Evolutionary conservation across 1,140 invertebrate species (phyloP), one percentile per base, ranked within the genome.

Genomic region (Eubasilissa regina): DNA sequence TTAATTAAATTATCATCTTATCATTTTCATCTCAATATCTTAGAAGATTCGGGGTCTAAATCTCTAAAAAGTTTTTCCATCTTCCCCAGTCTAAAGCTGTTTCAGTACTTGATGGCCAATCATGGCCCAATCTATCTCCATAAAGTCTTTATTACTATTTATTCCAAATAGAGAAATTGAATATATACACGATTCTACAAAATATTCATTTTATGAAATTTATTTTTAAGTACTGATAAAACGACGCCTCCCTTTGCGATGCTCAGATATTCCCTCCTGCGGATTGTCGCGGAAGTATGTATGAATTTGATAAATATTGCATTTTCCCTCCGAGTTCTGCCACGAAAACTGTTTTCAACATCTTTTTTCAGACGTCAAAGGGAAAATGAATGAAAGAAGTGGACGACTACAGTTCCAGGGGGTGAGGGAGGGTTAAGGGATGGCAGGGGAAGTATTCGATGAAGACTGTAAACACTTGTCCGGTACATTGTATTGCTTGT

Each of bases 391-490:
- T 48, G 44, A 62, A 48, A 44, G 55, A 56, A 76, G 56, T 48
- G 74, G 74, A 35, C 74, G 47, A 76, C 74, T 35, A 76, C 74
- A 3, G 74, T n/a, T 44, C 56, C 48, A 53, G 17, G 45, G 21
- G 66, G 21, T 11, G 15, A n/a, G 45, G 45, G 6, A 17, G 47
- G 56, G 56, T 10, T 3, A 11, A 3, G 9, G 48, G 47, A 25
- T 13, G 44, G 56, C 6, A 19, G 13, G 58, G 74, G 21, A 58
- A 56, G 48, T 62, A 64, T 48, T 45, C 74, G 74, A 62, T 76
- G 58, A 64, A 76, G 74, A 62, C 74, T 76, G 74, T 76, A 64
- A 76, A 76, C 74, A 76, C 74, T 76, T 76, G 73, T 75, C 73
- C 58, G 58, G 43, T 58, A 75, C 44, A 62, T 75, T 75, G 74